A percentile compares a stretch with the other conserved stretches of the same genome.
phyloP scores from a whole-genome alignment of 2,113 vertebrate genomes.

The Lophotis ruficrista region DNA sequence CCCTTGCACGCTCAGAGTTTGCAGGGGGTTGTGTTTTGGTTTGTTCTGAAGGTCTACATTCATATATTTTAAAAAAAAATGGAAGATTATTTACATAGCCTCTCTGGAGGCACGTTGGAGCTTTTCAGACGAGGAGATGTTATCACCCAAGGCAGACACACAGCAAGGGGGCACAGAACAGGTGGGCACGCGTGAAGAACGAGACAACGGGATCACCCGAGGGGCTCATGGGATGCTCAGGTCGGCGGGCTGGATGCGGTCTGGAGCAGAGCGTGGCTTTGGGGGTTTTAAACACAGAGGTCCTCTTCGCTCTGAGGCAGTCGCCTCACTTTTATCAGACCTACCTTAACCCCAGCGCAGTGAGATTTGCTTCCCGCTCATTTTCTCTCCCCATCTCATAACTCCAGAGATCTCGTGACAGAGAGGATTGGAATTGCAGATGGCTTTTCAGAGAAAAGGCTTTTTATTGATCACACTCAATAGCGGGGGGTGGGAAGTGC shows the following conservation, averaged over 20 bases:
- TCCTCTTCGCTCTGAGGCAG: not conserved
- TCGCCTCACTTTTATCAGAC: not conserved
- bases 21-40: not conserved
- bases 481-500: not conserved
- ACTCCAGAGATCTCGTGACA: not conserved
- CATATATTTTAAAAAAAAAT: not conserved
- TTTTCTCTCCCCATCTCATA: no score
- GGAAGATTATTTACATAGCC: not conserved
- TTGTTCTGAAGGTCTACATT: not conserved
- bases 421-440: not conserved
- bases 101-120: not conserved
- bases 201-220: not conserved
- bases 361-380: not conserved
- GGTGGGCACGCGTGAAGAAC: not conserved
- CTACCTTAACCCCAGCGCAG: not conserved
- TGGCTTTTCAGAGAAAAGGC: not conserved
- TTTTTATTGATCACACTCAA: not conserved
- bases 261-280: not conserved
- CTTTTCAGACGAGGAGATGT: not conserved
- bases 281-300: not conserved
- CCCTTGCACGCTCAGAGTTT: not conserved
- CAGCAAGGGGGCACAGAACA: not conserved
- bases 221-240: not conserved
- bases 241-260: not conserved
- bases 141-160: not conserved